Conservation (phyloP, 2,888 invertebrate species). For the Ischnus inquisitorius region DNA sequence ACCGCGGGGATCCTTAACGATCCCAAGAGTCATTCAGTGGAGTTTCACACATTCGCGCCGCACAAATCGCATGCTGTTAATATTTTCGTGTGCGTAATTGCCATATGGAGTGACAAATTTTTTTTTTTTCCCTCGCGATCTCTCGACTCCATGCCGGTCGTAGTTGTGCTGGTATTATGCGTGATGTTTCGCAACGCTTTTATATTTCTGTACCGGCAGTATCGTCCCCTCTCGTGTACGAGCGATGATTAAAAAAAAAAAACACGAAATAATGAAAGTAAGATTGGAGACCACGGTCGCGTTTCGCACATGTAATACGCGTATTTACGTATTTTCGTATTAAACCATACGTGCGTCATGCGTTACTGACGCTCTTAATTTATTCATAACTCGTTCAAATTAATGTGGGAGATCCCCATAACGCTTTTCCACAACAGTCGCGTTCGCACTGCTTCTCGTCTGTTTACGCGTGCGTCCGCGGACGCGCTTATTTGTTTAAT, state of each 20-base stretch:
- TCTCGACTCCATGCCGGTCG: background rate
- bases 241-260: constrained; percentile 26
- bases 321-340: constrained; percentile 26
- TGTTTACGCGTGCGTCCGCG: constrained; percentile 21
- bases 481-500: constrained; percentile 52
- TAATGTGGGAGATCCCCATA: constrained; percentile 75
- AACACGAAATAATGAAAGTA: constrained; percentile 21
- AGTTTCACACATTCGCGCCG: constrained; percentile 27
- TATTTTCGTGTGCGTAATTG: constrained; percentile 53
- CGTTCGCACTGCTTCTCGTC: constrained; percentile 22
- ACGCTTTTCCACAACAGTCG: constrained; percentile 18
- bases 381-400: constrained; percentile 77
- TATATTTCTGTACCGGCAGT: background rate
- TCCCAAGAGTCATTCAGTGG: constrained; percentile 6
- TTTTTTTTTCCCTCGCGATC: constrained; percentile 34
- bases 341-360: constrained; percentile 59
- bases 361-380: constrained; percentile 74
- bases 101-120: constrained; percentile 36
- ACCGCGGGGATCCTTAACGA: background rate
- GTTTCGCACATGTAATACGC: constrained; percentile 4
- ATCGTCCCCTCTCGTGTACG: background rate
- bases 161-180: background rate
- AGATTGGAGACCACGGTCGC: constrained; percentile 37
- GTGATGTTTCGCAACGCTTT: constrained; percentile 37
- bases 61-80: constrained; percentile 16